Evolutionary conservation across 2,797 vertebrate genomes (phyloP).

Genomic region (Rhinophrynus dorsalis): DNA sequence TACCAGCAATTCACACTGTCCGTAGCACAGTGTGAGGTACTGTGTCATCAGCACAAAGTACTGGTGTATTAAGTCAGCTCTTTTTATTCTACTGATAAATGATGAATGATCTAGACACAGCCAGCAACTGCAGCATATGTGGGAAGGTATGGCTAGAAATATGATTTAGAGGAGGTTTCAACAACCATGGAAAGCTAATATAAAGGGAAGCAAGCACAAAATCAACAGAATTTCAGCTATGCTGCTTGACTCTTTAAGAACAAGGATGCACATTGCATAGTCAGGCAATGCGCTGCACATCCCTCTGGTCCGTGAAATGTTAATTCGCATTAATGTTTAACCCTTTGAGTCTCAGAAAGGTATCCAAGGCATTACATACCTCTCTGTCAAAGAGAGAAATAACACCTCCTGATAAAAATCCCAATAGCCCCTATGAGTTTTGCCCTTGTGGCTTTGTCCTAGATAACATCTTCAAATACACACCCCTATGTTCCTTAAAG

Average conservation of each 20-base stretch:
- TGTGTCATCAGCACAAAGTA: conserved; percentile 20
- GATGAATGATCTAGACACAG: conserved; percentile 31
- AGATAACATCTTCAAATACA: too few relatives aligned
- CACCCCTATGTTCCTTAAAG: too few relatives aligned
- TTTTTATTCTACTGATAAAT: conserved; percentile 39
- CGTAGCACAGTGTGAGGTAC: neutral
- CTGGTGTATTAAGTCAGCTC: conserved; percentile 26
- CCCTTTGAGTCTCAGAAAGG: too few relatives aligned
- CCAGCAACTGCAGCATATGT: conserved; percentile 24
- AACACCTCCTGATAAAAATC: too few relatives aligned
- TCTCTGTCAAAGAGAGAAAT: too few relatives aligned
- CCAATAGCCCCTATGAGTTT: too few relatives aligned
- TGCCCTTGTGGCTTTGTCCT: too few relatives aligned
- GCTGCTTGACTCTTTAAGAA: neutral
- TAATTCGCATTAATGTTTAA: too few relatives aligned
- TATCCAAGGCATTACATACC: too few relatives aligned
- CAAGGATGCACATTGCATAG: neutral
- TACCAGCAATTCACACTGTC: neutral
- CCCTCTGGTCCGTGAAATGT: too few relatives aligned
- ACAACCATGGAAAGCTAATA: neutral
- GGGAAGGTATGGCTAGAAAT: conserved; percentile 2
- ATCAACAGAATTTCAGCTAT: conserved; percentile 26
- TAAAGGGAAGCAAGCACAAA: conserved; percentile 13
- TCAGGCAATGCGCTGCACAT: too few relatives aligned
- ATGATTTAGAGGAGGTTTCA: conserved; percentile 29